phyloP scores from a whole-genome alignment of 2,113 vertebrate species.

The Origma solitaria region DNA sequence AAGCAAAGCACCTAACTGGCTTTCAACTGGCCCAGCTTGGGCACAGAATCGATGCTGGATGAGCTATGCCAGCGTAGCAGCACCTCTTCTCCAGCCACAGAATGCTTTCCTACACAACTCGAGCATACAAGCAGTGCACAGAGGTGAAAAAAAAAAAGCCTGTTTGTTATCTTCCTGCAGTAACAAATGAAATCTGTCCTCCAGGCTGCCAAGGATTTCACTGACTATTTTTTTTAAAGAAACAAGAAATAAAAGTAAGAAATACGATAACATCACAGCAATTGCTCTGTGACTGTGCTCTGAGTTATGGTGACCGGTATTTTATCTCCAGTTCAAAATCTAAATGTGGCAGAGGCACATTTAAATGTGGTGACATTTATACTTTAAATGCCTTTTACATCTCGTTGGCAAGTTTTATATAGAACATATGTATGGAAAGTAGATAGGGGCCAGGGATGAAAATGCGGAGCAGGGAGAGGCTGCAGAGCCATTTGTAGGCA shows the following conservation, averaged over 20 bases:
- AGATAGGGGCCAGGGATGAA: conserved; percentile 9
- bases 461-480: neutral
- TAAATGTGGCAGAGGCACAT: conserved; percentile 45
- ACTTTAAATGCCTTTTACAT: conserved; percentile 66
- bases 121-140: neutral
- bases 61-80: neutral
- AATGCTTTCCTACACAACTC: neutral
- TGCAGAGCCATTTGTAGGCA: neutral
- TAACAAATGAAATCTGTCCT: conserved; percentile 38
- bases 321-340: conserved; percentile 63
- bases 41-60: neutral
- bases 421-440: conserved; percentile 57
- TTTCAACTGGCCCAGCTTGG: neutral
- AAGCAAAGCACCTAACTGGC: neutral
- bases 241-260: conserved; percentile 60
- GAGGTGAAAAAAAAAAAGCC: neutral
- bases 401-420: conserved; percentile 58
- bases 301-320: neutral
- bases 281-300: neutral
- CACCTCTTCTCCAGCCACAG: neutral
- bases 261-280: conserved; percentile 14
- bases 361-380: conserved; percentile 67
- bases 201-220: neutral
- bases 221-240: neutral
- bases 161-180: conserved; percentile 1